These are phyloP conservation scores for Limnephilus auricula DNA, from an alignment of 2,888 invertebrate genomes.

Conservation along the genomic window DNA sequence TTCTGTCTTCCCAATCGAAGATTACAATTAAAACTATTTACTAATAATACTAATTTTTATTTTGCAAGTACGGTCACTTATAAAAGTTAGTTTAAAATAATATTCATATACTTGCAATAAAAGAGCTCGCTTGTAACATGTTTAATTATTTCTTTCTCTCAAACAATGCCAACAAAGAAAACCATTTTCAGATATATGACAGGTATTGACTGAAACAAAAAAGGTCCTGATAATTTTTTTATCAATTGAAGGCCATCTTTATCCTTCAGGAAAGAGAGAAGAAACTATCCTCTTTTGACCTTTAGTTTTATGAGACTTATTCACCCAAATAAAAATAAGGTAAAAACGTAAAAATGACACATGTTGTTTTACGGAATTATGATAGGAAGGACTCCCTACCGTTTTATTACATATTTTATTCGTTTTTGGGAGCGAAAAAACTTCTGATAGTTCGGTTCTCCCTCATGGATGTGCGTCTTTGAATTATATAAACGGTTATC, in stretches of 20 bases:
- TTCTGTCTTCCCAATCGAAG: too few relatives aligned
- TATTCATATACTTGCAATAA: too few relatives aligned
- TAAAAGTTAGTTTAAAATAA: too few relatives aligned
- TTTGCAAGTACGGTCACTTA: too few relatives aligned
- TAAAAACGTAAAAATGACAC: not conserved
- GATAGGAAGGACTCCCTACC: not conserved
- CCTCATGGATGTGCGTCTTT: not conserved
- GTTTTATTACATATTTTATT: not conserved
- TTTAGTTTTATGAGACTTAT: not conserved
- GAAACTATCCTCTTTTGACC: not conserved
- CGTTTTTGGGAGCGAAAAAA: not conserved
- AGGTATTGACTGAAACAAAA: not conserved
- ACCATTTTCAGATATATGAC: not conserved
- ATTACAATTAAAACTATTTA: too few relatives aligned
- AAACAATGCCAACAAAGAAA: not conserved
- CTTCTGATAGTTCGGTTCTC: not conserved
- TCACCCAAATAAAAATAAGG: not conserved
- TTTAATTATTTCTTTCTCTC: not conserved
- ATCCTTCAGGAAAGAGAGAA: not conserved
- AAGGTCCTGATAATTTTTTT: not conserved
- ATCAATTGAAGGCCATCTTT: not conserved
- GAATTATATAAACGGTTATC: not conserved
- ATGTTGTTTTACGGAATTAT: not conserved
- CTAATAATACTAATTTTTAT: too few relatives aligned
- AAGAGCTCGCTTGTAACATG: too few relatives aligned